Evolutionary conservation across 92 coral and sea anemone genomes (phyloP), one percentile per base, ranked within the genome.

Genomic region (Phenganax subtilis): DNA sequence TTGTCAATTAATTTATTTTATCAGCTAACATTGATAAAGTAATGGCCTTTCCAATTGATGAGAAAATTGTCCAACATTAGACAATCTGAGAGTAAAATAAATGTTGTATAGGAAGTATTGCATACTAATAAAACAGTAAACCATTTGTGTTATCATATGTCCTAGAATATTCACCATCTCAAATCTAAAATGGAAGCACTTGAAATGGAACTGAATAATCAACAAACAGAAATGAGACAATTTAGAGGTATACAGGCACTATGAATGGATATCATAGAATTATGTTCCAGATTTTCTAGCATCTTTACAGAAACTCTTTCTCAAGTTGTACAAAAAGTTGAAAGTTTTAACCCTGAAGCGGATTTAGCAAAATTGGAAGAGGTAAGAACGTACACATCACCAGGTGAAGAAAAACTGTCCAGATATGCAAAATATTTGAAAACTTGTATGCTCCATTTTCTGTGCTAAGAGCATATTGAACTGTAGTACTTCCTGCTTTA

Each of bases 181-280:
- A 76, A 57, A 15, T 30, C 81, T 76, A 76, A 76, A 58, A 69
- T 76, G n/a, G 81, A 58, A 14, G 60, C 81, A 17, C 56, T 76
- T 6, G 55, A 76, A 44, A 76, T 69, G 60, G 56, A 57, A 58
- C 55, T 76, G 47, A 57, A 15, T 29, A n/a, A 54, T 31, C 81
- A 76, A 27, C 81, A 58, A n/a, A 76, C 12, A 31, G 81, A 59
- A 44, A 60, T 76, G 69, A 55, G 60, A 31, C 53, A 14, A 5
- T 29, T 58, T 59, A 76, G 57, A 76, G 81, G 81, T 76, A 25
- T 31, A 12, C 60, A 60, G 47, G 47, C 3, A 37, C 47, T 65
- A 65, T 7, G 7, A 65, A 65, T 17, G 10, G 31, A 65, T 17
- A n/a, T 59, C 44, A 12, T 8, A 76, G 20, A 31, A 57, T 10